Evolutionary conservation across 2,888 invertebrate species (phyloP).

Genomic region (Sclerodermus sp.): DNA sequence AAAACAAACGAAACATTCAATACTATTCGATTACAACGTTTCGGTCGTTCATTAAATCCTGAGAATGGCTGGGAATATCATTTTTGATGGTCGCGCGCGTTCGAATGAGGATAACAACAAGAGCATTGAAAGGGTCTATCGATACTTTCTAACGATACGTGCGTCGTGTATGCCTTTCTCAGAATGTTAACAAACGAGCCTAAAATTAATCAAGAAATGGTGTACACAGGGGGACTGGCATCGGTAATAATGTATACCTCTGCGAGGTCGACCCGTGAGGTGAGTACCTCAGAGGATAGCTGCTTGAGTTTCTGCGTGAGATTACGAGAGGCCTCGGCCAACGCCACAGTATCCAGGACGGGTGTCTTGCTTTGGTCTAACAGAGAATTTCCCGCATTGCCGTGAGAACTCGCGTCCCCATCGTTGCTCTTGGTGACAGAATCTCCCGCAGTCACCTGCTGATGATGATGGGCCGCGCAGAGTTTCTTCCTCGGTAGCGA

Average conservation of each 20-base stretch:
- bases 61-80: no score
- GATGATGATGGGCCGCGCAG: constrained; percentile 42
- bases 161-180: background rate
- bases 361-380: constrained; percentile 49
- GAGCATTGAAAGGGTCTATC: no score
- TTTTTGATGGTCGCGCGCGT: no score
- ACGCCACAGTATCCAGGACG: constrained; percentile 69
- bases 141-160: background rate
- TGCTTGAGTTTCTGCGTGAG: constrained; percentile 88
- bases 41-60: no score
- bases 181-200: no score
- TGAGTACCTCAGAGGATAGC: constrained; percentile 85
- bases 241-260: constrained; percentile 52
- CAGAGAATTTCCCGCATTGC: constrained; percentile 49
- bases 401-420: constrained; percentile 26
- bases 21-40: no score
- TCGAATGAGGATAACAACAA: no score
- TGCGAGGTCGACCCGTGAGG: constrained; percentile 59
- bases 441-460: constrained; percentile 25
- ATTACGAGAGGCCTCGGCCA: constrained; percentile 89
- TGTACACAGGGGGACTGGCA: constrained; percentile 15
- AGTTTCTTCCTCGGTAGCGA: constrained; percentile 44
- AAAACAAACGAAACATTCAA: background rate
- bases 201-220: no score
- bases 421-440: constrained; percentile 18